These are phyloP conservation scores for Scolopax rusticola DNA, from an alignment of 2,797 vertebrate species.

Conservation along the genomic window DNA sequence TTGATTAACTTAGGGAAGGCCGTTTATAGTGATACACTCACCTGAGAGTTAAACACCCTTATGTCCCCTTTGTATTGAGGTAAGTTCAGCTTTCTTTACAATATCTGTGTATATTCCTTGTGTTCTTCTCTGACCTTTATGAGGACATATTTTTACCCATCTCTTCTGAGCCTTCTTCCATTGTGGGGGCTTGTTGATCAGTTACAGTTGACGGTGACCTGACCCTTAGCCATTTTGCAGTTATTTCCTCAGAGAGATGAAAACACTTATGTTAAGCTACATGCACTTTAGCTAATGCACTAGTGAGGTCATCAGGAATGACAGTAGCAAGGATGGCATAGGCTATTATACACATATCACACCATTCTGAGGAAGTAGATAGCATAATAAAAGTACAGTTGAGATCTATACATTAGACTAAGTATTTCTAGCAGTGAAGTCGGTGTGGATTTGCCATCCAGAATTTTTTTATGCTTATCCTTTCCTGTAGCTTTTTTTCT, in stretches of 20 bases:
- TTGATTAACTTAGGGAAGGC: background rate
- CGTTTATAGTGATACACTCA: background rate
- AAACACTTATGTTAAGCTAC: conserved; percentile 54
- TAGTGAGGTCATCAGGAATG: conserved; percentile 50
- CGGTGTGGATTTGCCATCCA: background rate
- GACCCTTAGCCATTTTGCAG: conserved; percentile 22
- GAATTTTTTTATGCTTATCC: background rate
- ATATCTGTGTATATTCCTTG: background rate
- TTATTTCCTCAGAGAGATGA: conserved; percentile 18
- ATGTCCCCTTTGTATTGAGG: background rate
- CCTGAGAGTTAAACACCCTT: background rate
- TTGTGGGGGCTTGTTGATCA: background rate
- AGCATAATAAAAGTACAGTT: background rate
- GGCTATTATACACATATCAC: background rate
- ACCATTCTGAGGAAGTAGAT: background rate
- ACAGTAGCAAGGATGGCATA: background rate
- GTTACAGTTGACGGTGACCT: background rate
- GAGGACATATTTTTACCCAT: background rate
- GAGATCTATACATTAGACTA: background rate
- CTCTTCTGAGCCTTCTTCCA: background rate
- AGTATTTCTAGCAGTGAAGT: background rate
- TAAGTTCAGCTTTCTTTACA: background rate
- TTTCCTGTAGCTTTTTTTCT: background rate
- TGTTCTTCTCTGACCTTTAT: background rate
- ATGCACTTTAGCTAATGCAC: conserved; percentile 51